A percentile compares a stretch with the other conserved stretches of the same genome.
Conservation (phyloP, 2,797 vertebrate species). For the Syngnathus acus region DNA sequence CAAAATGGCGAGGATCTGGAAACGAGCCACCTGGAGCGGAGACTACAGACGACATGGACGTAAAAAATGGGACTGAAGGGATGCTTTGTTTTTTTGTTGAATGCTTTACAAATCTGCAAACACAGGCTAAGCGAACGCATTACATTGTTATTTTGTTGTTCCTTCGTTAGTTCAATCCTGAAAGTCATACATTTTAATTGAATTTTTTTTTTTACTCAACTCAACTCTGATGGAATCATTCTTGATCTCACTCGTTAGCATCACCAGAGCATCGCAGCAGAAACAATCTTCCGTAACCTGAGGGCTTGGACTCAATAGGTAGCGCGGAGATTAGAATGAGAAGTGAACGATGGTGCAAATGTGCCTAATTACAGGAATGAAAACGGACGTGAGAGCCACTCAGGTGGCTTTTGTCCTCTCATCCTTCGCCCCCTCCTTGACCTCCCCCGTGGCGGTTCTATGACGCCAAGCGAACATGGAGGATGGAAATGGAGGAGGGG, state of each 20-base stretch:
- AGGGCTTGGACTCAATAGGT: conserved; percentile 13
- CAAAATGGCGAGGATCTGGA: conserved; percentile 20
- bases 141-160: background rate
- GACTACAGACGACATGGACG: conserved; percentile 8
- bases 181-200: background rate
- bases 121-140: background rate
- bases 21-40: conserved; percentile 23
- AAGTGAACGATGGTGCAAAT: background rate
- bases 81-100: background rate
- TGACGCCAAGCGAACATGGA: background rate
- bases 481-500: background rate
- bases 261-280: background rate
- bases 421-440: background rate
- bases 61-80: background rate
- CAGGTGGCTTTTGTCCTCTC: background rate
- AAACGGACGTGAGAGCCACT: background rate
- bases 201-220: background rate
- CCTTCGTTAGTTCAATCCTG: background rate
- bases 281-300: conserved; percentile 25
- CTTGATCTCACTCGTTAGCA: background rate
- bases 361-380: background rate
- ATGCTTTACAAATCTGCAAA: background rate
- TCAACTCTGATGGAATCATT: background rate
- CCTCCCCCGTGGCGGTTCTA: background rate
- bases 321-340: conserved; percentile 31